These are phyloP conservation scores for Melanostoma scalare DNA, from an alignment of 2,888 invertebrate genomes.

Conservation along the genomic window DNA sequence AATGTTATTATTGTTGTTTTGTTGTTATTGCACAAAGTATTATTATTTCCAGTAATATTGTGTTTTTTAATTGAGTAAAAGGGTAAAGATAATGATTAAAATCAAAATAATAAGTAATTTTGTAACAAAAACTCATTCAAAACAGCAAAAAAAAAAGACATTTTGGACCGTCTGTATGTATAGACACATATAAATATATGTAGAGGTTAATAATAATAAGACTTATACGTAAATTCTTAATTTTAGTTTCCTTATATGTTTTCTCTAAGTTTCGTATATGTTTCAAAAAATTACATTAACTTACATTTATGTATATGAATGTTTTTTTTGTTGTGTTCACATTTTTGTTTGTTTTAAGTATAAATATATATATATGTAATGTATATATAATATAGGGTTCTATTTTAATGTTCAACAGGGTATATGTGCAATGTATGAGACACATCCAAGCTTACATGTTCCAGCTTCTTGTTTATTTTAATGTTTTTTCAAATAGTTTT, in stretches of 20 bases:
- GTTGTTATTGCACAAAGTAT: constrained; percentile 35
- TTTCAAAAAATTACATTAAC: constrained; percentile 72
- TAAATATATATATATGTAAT: constrained; percentile 66
- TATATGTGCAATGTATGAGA: constrained; percentile 71
- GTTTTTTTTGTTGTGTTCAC: constrained; percentile 59
- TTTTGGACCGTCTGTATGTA: constrained; percentile 69
- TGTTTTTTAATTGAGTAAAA: not conserved
- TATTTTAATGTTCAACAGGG: constrained; percentile 63
- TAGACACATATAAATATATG: constrained; percentile 53
- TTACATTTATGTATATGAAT: constrained; percentile 72
- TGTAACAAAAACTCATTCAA: not conserved
- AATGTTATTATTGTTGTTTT: constrained; percentile 45
- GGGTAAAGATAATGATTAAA: not conserved
- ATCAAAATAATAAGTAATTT: not conserved
- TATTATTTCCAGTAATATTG: constrained; percentile 3
- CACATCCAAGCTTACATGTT: constrained; percentile 50
- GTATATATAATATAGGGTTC: constrained; percentile 53
- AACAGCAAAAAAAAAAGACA: constrained; percentile 30
- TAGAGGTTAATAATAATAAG: constrained; percentile 64
- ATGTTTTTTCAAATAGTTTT: constrained; percentile 12
- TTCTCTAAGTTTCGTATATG: constrained; percentile 66
- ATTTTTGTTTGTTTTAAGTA: constrained; percentile 46
- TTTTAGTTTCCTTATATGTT: constrained; percentile 51
- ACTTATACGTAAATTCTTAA: constrained; percentile 52
- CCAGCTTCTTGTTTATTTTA: constrained; percentile 36